Conservation (phyloP, 2,888 invertebrate genomes). For the Leucophenga montana region DNA sequence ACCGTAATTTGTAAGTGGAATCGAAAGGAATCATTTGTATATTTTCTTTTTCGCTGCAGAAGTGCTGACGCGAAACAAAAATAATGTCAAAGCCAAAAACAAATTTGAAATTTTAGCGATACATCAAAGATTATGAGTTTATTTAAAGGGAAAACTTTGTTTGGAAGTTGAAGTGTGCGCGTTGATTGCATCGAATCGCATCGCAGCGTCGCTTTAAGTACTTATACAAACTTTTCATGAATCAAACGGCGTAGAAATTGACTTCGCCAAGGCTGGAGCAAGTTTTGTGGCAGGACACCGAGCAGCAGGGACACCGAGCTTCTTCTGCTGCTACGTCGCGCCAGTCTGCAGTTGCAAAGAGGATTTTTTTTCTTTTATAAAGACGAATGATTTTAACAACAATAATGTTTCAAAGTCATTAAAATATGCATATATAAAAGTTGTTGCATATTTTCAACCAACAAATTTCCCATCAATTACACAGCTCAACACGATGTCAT, state of each 20-base stretch:
- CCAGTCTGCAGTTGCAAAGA: conserved; percentile 41
- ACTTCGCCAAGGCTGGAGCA: conserved; percentile 51
- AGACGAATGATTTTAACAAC: too few species aligned
- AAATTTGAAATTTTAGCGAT: conserved; percentile 44
- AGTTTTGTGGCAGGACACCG: conserved; percentile 46
- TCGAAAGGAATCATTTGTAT: too few species aligned
- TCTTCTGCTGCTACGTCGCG: conserved; percentile 38
- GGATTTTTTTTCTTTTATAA: neutral
- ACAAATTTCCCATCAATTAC: too few species aligned
- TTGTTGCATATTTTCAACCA: too few species aligned
- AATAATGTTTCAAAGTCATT: conserved; percentile 63
- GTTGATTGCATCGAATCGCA: neutral
- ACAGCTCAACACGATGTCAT: too few species aligned
- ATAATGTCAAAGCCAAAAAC: conserved; percentile 30
- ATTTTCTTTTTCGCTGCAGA: too few species aligned
- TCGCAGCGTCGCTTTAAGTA: conserved; percentile 11
- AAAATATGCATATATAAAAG: conserved; percentile 48
- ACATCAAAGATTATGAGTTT: conserved; percentile 52
- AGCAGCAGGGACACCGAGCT: conserved; percentile 48
- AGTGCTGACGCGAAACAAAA: neutral
- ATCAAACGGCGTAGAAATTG: conserved; percentile 61
- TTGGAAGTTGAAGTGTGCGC: conserved; percentile 26
- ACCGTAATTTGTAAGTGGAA: too few species aligned
- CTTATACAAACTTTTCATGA: conserved; percentile 60
- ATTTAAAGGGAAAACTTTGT: conserved; percentile 36